These are phyloP conservation scores for Phalanger gymnotis DNA, from an alignment of 2,797 vertebrate genomes.

Conservation along the genomic window DNA sequence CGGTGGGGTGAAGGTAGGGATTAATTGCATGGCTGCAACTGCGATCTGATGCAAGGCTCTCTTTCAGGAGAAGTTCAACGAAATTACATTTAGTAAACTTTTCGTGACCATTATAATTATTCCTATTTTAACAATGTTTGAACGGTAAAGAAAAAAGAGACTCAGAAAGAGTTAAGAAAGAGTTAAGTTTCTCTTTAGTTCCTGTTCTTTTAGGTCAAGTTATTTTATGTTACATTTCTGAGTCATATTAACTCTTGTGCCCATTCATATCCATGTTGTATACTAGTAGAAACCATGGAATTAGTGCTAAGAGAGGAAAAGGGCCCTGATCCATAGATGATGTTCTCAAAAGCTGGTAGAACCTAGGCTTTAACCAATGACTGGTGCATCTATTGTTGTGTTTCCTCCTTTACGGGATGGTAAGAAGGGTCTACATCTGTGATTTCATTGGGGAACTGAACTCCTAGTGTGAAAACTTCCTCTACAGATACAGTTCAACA, in stretches of 20 bases:
- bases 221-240: not conserved
- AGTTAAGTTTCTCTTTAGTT: not conserved
- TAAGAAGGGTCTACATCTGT: not conserved
- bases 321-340: not conserved
- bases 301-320: not conserved
- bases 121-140: not conserved
- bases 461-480: not conserved
- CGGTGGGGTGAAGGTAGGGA: not conserved
- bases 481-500: not conserved
- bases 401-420: not conserved
- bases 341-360: not conserved
- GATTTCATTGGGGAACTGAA: not conserved
- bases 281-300: not conserved
- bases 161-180: not conserved
- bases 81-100: not conserved
- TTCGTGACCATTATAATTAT: not conserved
- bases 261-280: not conserved
- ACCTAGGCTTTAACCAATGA: not conserved
- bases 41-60: not conserved
- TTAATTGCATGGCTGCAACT: not conserved
- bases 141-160: not conserved
- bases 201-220: not conserved
- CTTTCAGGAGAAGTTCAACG: not conserved
- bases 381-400: not conserved
- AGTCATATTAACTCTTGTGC: not conserved